phyloP scores from a whole-genome alignment of 2,888 invertebrate species.

The Aromia moschata region DNA sequence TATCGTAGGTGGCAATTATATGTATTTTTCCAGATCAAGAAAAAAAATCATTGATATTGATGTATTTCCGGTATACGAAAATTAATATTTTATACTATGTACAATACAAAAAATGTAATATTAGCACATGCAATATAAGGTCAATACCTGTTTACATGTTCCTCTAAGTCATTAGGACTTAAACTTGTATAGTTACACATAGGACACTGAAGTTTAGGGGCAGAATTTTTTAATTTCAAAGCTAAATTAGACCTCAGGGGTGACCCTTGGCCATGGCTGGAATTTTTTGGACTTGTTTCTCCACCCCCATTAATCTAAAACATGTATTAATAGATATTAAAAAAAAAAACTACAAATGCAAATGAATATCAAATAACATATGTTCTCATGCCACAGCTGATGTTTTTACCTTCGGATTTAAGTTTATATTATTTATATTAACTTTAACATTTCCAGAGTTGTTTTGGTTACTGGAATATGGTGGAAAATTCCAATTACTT shows the following conservation, averaged over 20 bases:
- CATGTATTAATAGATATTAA: background rate
- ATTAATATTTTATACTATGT: no score
- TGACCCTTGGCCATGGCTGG: slow-evolving; percentile 76
- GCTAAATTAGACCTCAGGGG: slow-evolving; percentile 77
- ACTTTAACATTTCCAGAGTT: slow-evolving; percentile 46
- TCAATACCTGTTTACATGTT: slow-evolving; percentile 80
- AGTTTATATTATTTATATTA: slow-evolving; percentile 61
- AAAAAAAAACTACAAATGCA: slow-evolving; percentile 11
- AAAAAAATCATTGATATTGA: no score
- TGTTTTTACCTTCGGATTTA: slow-evolving; percentile 57
- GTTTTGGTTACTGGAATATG: slow-evolving; percentile 50
- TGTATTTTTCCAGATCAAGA: no score
- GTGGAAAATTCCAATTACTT: slow-evolving; percentile 51
- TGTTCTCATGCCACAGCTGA: slow-evolving; percentile 1
- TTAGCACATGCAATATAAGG: no score
- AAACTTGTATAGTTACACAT: slow-evolving; percentile 80
- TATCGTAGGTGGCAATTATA: no score
- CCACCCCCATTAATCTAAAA: slow-evolving; percentile 60
- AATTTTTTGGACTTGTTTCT: slow-evolving; percentile 58
- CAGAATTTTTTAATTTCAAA: slow-evolving; percentile 72
- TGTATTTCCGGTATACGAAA: no score
- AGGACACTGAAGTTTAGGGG: slow-evolving; percentile 72
- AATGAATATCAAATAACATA: background rate
- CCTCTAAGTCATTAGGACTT: slow-evolving; percentile 78
- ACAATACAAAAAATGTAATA: no score